Conservation (phyloP, 2,113 vertebrate species). For the Propithecus coquereli region DNA sequence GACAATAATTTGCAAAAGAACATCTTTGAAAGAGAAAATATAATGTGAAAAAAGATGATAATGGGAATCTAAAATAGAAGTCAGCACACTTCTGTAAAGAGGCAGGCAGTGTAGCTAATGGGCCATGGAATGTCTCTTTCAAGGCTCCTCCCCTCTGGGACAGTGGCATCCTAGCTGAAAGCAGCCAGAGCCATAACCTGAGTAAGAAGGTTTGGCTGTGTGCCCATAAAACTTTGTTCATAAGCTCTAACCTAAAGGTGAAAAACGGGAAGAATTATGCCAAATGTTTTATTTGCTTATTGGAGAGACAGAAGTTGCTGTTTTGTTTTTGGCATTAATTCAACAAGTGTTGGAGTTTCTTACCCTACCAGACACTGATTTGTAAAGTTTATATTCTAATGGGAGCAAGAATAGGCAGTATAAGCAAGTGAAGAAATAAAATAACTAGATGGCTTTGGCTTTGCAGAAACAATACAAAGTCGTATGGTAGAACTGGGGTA, state of each 20-base stretch:
- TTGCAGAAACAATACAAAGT: fast-evolving
- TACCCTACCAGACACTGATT: too few relatives aligned
- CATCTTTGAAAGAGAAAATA: neutral
- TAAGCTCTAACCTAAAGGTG: neutral
- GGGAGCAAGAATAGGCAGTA: neutral
- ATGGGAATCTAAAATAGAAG: neutral
- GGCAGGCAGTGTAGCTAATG: too few relatives aligned
- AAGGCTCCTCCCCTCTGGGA: too few relatives aligned
- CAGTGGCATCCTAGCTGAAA: too few relatives aligned
- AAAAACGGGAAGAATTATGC: neutral
- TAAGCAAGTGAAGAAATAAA: neutral
- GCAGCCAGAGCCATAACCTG: too few relatives aligned
- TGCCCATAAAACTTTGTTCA: neutral
- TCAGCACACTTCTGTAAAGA: too few relatives aligned
- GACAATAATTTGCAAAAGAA: neutral
- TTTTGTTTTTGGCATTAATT: neutral
- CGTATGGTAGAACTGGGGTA: fast-evolving
- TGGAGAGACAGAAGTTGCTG: neutral
- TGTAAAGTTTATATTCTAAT: neutral
- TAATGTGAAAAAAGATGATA: neutral
- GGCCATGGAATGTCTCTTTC: neutral
- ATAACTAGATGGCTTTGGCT: neutral
- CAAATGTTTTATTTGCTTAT: neutral
- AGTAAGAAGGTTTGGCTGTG: too few relatives aligned
- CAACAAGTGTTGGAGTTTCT: neutral